phyloP scores from a whole-genome alignment of 2,888 invertebrate genomes.

The Pachycephus smyrnensis region DNA sequence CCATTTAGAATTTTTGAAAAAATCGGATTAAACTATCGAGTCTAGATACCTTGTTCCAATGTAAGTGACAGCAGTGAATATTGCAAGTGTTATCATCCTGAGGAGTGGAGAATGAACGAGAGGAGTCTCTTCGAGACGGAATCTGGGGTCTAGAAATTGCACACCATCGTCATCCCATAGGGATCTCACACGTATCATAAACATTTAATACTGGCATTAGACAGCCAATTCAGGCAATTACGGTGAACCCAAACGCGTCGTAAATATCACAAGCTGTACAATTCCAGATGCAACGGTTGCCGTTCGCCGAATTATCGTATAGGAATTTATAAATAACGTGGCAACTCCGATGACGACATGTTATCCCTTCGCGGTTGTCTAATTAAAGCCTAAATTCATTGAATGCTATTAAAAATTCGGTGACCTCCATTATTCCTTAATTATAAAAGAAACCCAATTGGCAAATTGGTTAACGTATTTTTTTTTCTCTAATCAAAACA shows the following conservation, averaged over 20 bases:
- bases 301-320: conserved; percentile 11
- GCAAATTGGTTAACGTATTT: background rate
- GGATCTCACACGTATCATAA: conserved; percentile 43
- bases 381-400: background rate
- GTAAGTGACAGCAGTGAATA: background rate
- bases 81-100: background rate
- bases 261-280: conserved; percentile 30
- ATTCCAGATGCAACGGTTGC: background rate
- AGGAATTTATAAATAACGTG: conserved; percentile 12
- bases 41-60: background rate
- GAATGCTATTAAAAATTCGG: background rate
- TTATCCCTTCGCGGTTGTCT: background rate
- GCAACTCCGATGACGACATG: background rate
- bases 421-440: background rate
- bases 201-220: conserved; percentile 49
- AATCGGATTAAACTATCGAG: background rate
- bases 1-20: background rate
- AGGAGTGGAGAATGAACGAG: background rate
- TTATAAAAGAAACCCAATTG: background rate
- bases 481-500: background rate
- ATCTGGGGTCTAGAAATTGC: background rate
- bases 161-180: conserved; percentile 6
- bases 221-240: conserved; percentile 43
- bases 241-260: conserved; percentile 30
- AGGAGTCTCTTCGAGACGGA: background rate